Evolutionary conservation across 2,888 invertebrate species (phyloP), one percentile per base, ranked within the genome.

Genomic region (Noctua comes): DNA sequence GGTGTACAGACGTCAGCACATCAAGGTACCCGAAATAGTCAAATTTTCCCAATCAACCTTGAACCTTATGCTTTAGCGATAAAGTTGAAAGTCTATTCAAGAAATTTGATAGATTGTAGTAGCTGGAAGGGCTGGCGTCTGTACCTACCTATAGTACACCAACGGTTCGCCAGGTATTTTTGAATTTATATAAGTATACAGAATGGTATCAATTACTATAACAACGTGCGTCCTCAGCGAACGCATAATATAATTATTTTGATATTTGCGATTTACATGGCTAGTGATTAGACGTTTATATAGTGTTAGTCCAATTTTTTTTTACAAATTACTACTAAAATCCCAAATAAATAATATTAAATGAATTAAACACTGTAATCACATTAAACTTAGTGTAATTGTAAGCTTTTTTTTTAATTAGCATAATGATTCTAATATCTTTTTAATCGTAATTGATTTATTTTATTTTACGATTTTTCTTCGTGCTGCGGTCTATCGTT

Each of bases 261-360:
- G 89, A 91, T 93, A 91, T 93, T 94, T 93, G 95, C 96, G 95
- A 96, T 94, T 95, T 95, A 95, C 92, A 96, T 96, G 96, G 96
- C 96, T 97, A 97, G 96, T 97, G 96, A 97, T 96, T 96, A 96
- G 96, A 95, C 90, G 85, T 95, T 95, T 96, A 96, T 94, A 91
- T 96, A 96, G 95, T 85, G 87, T 91, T 94, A 95, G 93, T 91
- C 84, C 90, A 91, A 90, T 86, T 90, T 90, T 91, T 90, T 89
- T 91, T 92, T 92, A 93, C 91, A 92, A 93, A 92, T 89, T 91
- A 93, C 90, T 89, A 90, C n/a, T n/a, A n/a, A n/a, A n/a, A n/a
- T 78, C 82, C 80, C 95, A 36, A 36, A 96, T 96, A 95, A 92
- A 96, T 96, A 95, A 92, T 89, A 83, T 84, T 84, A 86, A 87